phyloP scores from a whole-genome alignment of 2,113 vertebrate genomes.

The Vulpes lagopus region DNA sequence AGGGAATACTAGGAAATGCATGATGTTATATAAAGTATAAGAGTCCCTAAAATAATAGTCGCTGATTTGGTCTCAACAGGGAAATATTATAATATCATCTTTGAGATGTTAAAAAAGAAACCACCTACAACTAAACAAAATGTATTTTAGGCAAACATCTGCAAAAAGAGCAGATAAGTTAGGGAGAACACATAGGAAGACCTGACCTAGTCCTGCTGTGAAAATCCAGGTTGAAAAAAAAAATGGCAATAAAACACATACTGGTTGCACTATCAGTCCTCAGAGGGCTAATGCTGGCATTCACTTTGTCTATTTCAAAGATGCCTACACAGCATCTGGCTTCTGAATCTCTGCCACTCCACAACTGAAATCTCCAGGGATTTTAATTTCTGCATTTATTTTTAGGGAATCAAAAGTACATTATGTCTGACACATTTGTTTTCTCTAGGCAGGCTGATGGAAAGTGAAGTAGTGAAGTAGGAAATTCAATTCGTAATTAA shows the following conservation, averaged over 20 bases:
- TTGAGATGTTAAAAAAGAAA: slow-evolving; percentile 51
- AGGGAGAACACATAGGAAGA: not conserved
- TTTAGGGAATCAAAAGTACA: slow-evolving; percentile 66
- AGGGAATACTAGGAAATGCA: not conserved
- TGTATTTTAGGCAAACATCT: slow-evolving; percentile 39
- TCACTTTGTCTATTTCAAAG: slow-evolving; percentile 45
- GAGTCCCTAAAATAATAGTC: slow-evolving; percentile 49
- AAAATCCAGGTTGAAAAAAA: not conserved
- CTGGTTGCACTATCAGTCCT: not conserved
- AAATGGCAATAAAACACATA: not conserved
- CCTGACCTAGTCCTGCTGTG: not conserved
- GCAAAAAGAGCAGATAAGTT: slow-evolving; percentile 35
- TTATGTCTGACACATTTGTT: slow-evolving; percentile 67
- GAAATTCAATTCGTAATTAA: not conserved
- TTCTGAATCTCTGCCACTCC: slow-evolving; percentile 54
- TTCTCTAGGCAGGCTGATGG: slow-evolving; percentile 53
- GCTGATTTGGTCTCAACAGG: slow-evolving; percentile 52
- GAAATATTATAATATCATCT: slow-evolving; percentile 33
- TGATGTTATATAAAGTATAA: not conserved
- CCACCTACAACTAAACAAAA: slow-evolving; percentile 45
- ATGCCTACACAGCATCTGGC: slow-evolving; percentile 59
- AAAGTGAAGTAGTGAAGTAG: not conserved
- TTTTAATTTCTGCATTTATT: slow-evolving; percentile 74
- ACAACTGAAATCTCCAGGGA: slow-evolving; percentile 65
- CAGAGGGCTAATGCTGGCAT: not conserved